Conservation (phyloP, 2,888 invertebrate species). For the Chironomus tentans region DNA sequence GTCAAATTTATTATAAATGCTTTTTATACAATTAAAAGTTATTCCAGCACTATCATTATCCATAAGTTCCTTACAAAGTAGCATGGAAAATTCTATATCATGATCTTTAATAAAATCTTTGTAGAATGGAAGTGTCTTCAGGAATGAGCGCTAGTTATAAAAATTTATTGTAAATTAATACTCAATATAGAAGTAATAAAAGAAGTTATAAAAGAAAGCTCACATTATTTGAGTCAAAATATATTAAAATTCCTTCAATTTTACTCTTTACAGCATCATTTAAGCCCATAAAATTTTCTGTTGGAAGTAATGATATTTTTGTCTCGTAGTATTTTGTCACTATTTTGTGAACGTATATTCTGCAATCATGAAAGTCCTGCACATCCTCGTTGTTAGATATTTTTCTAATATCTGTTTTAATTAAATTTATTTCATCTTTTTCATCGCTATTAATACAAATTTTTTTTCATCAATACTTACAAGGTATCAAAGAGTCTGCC, state of each 20-base stretch:
- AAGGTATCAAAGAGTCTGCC: conserved; percentile 5
- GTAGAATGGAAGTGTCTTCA: conserved; percentile 30
- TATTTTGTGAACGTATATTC: conserved; percentile 31
- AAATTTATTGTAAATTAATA: too few species aligned
- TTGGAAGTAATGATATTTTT: conserved; percentile 31
- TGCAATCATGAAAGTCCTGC: conserved; percentile 25
- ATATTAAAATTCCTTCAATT: conserved; percentile 32
- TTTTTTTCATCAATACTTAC: conserved; percentile 3
- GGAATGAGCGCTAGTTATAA: conserved; percentile 31
- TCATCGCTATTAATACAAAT: background rate
- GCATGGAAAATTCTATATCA: conserved; percentile 32
- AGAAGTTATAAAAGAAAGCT: background rate
- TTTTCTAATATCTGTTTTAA: conserved; percentile 26
- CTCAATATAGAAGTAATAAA: too few species aligned
- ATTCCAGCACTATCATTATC: conserved; percentile 32
- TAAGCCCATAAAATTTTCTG: conserved; percentile 29
- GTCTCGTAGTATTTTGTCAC: conserved; percentile 33
- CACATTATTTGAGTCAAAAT: conserved; percentile 33
- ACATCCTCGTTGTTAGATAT: conserved; percentile 8
- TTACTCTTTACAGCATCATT: conserved; percentile 30
- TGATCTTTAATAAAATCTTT: conserved; percentile 32
- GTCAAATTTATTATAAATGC: conserved; percentile 31
- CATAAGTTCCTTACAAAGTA: conserved; percentile 32
- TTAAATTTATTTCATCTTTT: background rate
- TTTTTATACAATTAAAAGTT: conserved; percentile 33